phyloP scores from a whole-genome alignment of 2,113 vertebrate genomes.

The Illadopsis cleaveri region DNA sequence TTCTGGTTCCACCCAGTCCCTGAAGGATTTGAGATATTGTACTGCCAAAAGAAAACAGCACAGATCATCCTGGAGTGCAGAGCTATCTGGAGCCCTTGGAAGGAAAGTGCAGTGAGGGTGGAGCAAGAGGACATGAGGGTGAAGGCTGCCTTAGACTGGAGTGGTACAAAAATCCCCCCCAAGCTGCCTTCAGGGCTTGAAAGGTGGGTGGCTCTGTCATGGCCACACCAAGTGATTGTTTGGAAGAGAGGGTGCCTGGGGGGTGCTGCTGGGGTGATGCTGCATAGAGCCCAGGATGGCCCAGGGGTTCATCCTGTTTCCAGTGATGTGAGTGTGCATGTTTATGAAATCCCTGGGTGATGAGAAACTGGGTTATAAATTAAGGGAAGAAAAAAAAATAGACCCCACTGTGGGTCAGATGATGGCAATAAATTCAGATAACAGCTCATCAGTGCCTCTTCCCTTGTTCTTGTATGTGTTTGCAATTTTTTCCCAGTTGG shows the following conservation, averaged over 20 bases:
- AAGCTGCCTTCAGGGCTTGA: not conserved
- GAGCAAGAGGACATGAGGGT: not conserved
- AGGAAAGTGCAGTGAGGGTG: conserved; percentile 17
- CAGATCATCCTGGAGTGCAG: conserved; percentile 12
- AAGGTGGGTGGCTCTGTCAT: not conserved
- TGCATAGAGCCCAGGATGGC: not conserved
- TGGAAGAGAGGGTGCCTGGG: conserved; percentile 1
- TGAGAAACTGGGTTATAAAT: conserved; percentile 59
- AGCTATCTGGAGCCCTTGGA: conserved; percentile 7
- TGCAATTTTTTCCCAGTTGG: conserved; percentile 24
- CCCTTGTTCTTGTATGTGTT: conserved; percentile 23
- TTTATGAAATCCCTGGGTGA: conserved; percentile 52
- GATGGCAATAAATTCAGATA: conserved; percentile 70
- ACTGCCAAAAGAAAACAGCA: conserved; percentile 48
- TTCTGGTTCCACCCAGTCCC: conserved; percentile 54
- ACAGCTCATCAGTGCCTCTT: conserved; percentile 67
- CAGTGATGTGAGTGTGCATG: not conserved
- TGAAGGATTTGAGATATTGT: conserved; percentile 10
- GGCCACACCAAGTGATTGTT: not conserved
- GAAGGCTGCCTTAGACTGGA: not conserved
- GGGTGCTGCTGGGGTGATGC: not conserved
- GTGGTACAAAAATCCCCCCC: not conserved
- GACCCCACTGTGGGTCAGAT: conserved; percentile 64
- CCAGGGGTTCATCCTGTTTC: not conserved
- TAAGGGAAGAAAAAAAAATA: not conserved